These are phyloP conservation scores for Perccottus glenii DNA, from an alignment of 2,113 vertebrate species.

Conservation along the genomic window DNA sequence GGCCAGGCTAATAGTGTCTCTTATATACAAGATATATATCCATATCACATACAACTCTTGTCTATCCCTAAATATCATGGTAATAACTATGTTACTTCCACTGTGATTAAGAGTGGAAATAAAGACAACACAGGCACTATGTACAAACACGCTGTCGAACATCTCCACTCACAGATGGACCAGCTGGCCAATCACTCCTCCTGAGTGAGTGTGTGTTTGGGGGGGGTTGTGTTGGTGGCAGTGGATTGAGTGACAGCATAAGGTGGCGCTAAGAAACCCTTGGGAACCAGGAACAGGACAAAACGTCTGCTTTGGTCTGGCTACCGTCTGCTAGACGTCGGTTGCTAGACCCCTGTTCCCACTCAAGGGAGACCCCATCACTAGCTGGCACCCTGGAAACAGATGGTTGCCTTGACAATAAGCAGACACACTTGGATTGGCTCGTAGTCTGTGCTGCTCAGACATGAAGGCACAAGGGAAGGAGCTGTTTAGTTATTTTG, in stretches of 20 bases:
- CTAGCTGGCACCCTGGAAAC: constrained; percentile 50
- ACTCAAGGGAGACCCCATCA: constrained; percentile 59
- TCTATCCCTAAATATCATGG: too few relatives aligned
- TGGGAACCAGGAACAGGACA: constrained; percentile 58
- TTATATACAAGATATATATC: too few relatives aligned
- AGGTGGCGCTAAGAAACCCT: constrained; percentile 47
- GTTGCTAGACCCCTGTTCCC: constrained; percentile 51
- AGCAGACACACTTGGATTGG: constrained; percentile 39
- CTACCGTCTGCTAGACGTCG: constrained; percentile 66
- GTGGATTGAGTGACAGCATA: constrained; percentile 63
- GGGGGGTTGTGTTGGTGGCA: constrained; percentile 20
- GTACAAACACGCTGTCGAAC: constrained; percentile 43
- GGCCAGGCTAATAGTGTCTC: too few relatives aligned
- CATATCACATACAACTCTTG: too few relatives aligned
- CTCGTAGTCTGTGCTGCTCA: constrained; percentile 17
- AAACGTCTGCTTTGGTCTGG: constrained; percentile 63
- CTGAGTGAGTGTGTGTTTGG: constrained; percentile 17
- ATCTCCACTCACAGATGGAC: constrained; percentile 20
- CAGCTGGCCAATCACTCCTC: constrained; percentile 47
- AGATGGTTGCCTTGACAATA: constrained; percentile 73
- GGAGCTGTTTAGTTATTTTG: constrained; percentile 19
- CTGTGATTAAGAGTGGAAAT: constrained; percentile 8
- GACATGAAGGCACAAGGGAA: constrained; percentile 9
- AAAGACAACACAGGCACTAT: constrained; percentile 17
- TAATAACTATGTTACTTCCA: constrained; percentile 6